Conservation (phyloP, 2,113 vertebrate species). For the Donacobius atricapilla region DNA sequence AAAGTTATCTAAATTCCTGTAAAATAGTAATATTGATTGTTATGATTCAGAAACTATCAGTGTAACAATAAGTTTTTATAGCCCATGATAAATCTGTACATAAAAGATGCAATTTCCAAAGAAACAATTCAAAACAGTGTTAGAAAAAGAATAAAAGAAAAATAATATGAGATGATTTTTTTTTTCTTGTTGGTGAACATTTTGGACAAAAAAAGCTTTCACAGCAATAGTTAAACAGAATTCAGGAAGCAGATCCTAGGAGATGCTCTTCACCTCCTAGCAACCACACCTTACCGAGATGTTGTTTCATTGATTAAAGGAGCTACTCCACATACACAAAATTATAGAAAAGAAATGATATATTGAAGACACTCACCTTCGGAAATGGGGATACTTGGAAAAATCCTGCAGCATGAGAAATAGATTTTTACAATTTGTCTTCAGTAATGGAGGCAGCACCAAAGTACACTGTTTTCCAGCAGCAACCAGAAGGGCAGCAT, state of each 20-base stretch:
- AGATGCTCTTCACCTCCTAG: background rate
- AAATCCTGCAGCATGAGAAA: background rate
- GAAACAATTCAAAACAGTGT: background rate
- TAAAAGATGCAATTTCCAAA: background rate
- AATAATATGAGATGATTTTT: background rate
- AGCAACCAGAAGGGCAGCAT: background rate
- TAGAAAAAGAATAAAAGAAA: background rate
- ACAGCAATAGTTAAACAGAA: background rate
- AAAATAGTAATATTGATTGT: background rate
- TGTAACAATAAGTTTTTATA: background rate
- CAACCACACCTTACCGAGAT: background rate
- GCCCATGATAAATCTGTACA: background rate
- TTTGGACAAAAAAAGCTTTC: background rate
- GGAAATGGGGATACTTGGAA: background rate
- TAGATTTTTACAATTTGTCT: background rate
- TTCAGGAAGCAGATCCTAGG: background rate
- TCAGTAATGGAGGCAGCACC: background rate
- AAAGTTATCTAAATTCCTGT: background rate
- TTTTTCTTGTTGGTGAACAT: background rate
- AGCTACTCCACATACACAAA: background rate
- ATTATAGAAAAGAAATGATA: background rate
- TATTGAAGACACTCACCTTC: background rate
- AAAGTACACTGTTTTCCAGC: background rate
- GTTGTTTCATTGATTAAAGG: background rate
- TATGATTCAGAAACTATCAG: background rate